Evolutionary conservation across 2,888 invertebrate genomes (phyloP), one percentile per base, ranked within the genome.

Genomic region (Eulithis testata): DNA sequence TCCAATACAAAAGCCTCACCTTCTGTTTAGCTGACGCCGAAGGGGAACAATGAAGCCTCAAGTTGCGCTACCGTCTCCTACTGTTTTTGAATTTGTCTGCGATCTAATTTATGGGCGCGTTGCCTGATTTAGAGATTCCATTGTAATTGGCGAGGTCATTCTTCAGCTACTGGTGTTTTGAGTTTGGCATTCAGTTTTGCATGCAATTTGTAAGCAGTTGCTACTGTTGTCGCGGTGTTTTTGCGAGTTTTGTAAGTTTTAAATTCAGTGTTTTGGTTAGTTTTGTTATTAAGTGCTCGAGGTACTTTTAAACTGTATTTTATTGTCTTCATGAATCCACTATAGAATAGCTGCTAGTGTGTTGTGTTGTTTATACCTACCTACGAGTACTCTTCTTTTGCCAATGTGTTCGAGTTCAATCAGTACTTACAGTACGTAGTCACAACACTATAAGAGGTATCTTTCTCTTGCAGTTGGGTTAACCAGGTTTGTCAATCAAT

Each of bases 1-100:
- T 79, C 77, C 75, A 75, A 83, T 85, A 91, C 91, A 91, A 93
- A 88, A 84, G 88, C 83, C 84, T 87, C 91, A 93, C 93, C 93
- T 93, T 92, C 91, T 93, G 92, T 93, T 93, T 91, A 87, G 92
- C 88, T 90, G 89, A 90, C 89, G 88, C 87, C 87, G 84, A 87
- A 85, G 76, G 78, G 76, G 88, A 91, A 93, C 92, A 93, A 93
- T 84, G 89, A 85, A 81, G 81, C 81, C 82, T 85, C 86, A 87
- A 91, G 87, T 90, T 90, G 84, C 82, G 91, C 91, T 88, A 90
- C 92, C 91, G 85, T 88, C 91, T 90, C 91, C 90, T 89, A 92
- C 93, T 93, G 93, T 93, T 92, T 91, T 90, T 86, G 91, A 91
- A 89, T 91, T 92, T 90, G 91, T 88, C 88, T 85, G 84, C 81